Evolutionary conservation across 2,797 vertebrate species (phyloP).

Genomic region (Acanthis flammea): DNA sequence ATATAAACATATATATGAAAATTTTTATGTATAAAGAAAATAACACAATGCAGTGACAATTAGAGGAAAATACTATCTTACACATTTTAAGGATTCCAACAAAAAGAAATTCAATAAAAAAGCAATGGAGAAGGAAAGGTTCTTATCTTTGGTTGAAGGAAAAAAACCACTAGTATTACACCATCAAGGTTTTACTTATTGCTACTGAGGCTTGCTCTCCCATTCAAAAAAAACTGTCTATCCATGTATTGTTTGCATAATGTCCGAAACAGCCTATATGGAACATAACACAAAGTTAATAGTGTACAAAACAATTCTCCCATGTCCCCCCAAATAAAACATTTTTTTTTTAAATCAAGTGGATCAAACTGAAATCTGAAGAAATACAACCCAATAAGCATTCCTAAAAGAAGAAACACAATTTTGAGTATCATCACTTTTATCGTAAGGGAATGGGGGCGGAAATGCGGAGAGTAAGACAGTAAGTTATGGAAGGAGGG

Average conservation of each 20-base stretch:
- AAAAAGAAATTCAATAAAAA: not conserved
- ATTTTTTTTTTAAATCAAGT: not conserved
- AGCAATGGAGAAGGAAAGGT: not conserved
- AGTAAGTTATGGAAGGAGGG: not conserved
- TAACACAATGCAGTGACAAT: not conserved
- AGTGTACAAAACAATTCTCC: not conserved
- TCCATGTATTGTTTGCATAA: not conserved
- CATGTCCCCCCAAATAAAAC: not conserved
- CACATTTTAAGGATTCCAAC: not conserved
- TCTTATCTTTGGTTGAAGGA: not conserved
- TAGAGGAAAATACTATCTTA: not conserved
- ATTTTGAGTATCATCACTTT: conserved; percentile 20
- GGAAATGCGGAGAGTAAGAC: not conserved
- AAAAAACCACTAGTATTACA: not conserved
- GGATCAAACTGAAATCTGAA: not conserved
- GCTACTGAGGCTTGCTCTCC: not conserved
- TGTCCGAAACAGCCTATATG: not conserved
- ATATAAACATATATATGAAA: not conserved
- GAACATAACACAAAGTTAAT: not conserved
- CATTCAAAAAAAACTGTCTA: not conserved
- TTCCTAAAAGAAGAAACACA: not conserved
- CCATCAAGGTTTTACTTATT: not conserved
- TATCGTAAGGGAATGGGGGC: not conserved
- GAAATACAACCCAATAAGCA: not conserved
- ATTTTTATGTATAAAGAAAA: not conserved